A percentile compares a stretch with the other conserved stretches of the same genome.
Conservation (phyloP, 2,888 invertebrate species). For the Ormyrus nitidulus region DNA sequence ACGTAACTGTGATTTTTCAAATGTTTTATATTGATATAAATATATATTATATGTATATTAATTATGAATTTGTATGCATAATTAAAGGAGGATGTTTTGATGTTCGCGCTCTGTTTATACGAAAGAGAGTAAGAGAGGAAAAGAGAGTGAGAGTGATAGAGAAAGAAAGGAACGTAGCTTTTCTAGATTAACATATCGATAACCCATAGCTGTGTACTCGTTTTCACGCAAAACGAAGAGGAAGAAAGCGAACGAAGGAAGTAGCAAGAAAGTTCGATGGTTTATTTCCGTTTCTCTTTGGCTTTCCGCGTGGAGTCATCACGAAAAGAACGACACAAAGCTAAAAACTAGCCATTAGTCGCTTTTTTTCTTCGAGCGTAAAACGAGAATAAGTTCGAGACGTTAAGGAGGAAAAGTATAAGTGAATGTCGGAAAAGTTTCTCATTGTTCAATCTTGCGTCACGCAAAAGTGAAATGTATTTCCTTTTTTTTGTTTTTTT, state of each 20-base stretch:
- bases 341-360: conserved; percentile 41
- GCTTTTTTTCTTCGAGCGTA: conserved; percentile 38
- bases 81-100: conserved; percentile 65
- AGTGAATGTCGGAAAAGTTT: conserved; percentile 43
- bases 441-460: conserved; percentile 41
- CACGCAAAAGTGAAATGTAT: conserved; percentile 1
- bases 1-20: conserved; percentile 74
- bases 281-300: conserved; percentile 5
- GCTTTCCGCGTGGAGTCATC: neutral
- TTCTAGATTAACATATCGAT: conserved; percentile 71
- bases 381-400: conserved; percentile 19
- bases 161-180: conserved; percentile 60
- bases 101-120: conserved; percentile 67
- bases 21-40: conserved; percentile 70
- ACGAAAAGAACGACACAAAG: neutral
- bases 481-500: conserved; percentile 8
- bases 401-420: conserved; percentile 21
- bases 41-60: conserved; percentile 65
- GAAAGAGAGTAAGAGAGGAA: conserved; percentile 43
- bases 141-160: conserved; percentile 36
- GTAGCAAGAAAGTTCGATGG: neutral
- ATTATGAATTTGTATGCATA: conserved; percentile 70
- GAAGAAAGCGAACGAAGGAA: conserved; percentile 38
- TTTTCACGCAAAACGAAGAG: conserved; percentile 51
- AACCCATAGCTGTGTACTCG: conserved; percentile 61